phyloP scores from a whole-genome alignment of 2,797 vertebrate species.

The Eulemur albifrons region DNA sequence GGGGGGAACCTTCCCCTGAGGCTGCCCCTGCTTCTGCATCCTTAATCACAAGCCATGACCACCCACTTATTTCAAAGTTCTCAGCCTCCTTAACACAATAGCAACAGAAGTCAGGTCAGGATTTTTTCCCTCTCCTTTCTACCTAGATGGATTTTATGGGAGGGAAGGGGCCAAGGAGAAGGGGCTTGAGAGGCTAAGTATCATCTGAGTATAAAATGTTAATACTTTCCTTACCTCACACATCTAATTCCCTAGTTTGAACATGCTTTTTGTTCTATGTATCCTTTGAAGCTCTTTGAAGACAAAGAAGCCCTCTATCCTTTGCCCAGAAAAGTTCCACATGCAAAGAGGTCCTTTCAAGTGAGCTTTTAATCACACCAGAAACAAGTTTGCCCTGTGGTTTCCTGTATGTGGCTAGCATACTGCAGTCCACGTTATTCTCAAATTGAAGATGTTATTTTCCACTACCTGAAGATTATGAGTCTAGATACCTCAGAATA shows the following conservation, averaged over 20 bases:
- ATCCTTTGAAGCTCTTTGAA: conserved; percentile 71
- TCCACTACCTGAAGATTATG: conserved; percentile 32
- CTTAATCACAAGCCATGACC: not conserved
- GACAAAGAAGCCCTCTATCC: conserved; percentile 49
- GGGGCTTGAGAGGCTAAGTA: not conserved
- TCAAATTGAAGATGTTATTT: conserved; percentile 49
- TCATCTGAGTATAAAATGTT: not conserved
- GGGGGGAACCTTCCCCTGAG: not conserved
- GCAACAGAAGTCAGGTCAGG: not conserved
- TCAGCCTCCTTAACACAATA: not conserved
- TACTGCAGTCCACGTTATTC: not conserved
- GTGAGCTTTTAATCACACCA: conserved; percentile 66
- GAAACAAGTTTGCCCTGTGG: conserved; percentile 44
- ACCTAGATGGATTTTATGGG: not conserved
- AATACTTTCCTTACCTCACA: not conserved
- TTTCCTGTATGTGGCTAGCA: conserved; percentile 46
- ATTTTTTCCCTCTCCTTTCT: not conserved
- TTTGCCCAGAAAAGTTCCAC: conserved; percentile 50
- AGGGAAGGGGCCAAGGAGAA: not conserved
- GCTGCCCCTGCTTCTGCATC: not conserved
- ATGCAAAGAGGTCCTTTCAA: conserved; percentile 66
- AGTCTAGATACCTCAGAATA: conserved; percentile 56
- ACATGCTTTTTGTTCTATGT: not conserved
- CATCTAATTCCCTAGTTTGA: conserved; percentile 21
- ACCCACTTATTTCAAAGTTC: not conserved